Percentiles rank a stretch among this genome's conserved stretches.
Evolutionary conservation across 2,797 vertebrate genomes (phyloP).

Genomic region (Bradypus variegatus): DNA sequence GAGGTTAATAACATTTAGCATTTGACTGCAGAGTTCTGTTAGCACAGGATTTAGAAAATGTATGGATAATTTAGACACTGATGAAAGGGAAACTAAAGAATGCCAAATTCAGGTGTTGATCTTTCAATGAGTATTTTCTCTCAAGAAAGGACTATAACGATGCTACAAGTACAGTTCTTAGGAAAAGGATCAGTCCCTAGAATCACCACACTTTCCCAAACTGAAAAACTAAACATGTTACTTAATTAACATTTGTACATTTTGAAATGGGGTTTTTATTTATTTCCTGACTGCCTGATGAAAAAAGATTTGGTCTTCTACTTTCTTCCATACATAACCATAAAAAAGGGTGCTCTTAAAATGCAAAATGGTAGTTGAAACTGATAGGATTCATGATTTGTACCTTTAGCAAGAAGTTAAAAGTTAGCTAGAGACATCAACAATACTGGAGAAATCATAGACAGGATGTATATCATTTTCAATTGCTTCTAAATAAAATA

Average conservation of each 20-base stretch:
- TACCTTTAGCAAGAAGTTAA: conserved; percentile 14
- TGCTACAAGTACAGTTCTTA: neutral
- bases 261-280: conserved; percentile 45
- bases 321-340: conserved; percentile 32
- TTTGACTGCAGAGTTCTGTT: conserved; percentile 46
- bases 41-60: conserved; percentile 43
- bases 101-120: neutral
- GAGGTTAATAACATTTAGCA: conserved; percentile 62
- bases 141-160: conserved; percentile 23
- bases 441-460: neutral
- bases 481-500: conserved; percentile 37
- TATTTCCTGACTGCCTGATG: conserved; percentile 37
- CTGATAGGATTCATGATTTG: neutral
- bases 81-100: conserved; percentile 42
- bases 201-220: conserved; percentile 5
- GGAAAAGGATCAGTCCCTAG: neutral
- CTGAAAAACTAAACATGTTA: neutral
- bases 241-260: conserved; percentile 46
- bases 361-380: neutral
- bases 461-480: conserved; percentile 4
- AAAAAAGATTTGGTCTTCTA: conserved; percentile 35
- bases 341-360: neutral
- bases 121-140: conserved; percentile 26
- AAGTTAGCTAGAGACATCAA: neutral
- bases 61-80: conserved; percentile 46